phyloP scores from a whole-genome alignment of 2,888 invertebrate genomes.

The Noctua janthe region DNA sequence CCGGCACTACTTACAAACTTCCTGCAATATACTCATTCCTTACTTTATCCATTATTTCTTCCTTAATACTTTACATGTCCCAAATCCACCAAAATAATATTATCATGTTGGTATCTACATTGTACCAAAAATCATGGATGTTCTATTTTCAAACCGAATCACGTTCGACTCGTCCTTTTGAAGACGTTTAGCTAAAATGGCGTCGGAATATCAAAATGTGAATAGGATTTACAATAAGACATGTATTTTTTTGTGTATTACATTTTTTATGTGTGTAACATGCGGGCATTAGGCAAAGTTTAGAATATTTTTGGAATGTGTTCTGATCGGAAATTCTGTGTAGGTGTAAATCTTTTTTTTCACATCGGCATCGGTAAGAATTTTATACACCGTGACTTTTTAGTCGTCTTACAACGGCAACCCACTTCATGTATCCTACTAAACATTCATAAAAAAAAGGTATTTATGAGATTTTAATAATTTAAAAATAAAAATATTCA shows the following conservation, averaged over 20 bases:
- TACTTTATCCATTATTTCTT: too few species aligned
- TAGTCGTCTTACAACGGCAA: too few species aligned
- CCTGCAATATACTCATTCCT: too few species aligned
- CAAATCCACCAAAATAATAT: constrained; percentile 12
- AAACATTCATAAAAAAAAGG: too few species aligned
- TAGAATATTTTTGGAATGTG: background rate
- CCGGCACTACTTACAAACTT: background rate
- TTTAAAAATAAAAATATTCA: too few species aligned
- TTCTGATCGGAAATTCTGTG: background rate
- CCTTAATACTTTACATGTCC: background rate
- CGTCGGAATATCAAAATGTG: constrained; percentile 56
- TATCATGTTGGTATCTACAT: constrained; percentile 23
- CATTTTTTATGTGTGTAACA: constrained; percentile 43
- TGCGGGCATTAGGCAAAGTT: constrained; percentile 29
- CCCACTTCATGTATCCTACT: too few species aligned
- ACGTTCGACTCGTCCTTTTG: constrained; percentile 63
- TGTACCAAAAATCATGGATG: constrained; percentile 31
- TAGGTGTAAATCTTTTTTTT: background rate
- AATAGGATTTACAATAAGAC: constrained; percentile 46
- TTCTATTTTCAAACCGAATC: constrained; percentile 58
- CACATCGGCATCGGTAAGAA: background rate
- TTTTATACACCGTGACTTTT: too few species aligned
- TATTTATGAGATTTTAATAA: too few species aligned
- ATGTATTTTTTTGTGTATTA: constrained; percentile 30
- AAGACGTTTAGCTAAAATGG: constrained; percentile 66